These are phyloP conservation scores for Heloderma charlesbogerti DNA, from an alignment of 2,113 vertebrate genomes.

Conservation along the genomic window DNA sequence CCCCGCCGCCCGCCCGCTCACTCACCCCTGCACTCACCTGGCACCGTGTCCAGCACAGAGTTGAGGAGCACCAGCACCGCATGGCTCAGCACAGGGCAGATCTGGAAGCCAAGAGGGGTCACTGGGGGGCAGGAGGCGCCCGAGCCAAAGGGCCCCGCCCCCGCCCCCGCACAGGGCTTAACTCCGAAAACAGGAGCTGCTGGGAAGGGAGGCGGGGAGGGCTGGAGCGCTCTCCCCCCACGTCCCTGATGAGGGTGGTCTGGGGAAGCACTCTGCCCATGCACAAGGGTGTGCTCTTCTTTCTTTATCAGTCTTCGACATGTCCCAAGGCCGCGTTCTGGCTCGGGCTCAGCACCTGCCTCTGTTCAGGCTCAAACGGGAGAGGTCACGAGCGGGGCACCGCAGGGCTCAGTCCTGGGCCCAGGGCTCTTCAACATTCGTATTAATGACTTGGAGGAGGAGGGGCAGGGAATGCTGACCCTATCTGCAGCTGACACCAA, in stretches of 20 bases:
- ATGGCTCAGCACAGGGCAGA: conserved; percentile 89
- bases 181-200: background rate
- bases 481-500: no score
- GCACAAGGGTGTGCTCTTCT: background rate
- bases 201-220: background rate
- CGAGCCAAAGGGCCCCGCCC: no score
- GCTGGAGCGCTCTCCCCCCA: no score
- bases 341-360: background rate
- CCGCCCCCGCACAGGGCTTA: background rate
- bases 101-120: conserved; percentile 75
- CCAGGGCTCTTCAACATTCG: no score
- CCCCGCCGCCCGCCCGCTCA: fast-evolving
- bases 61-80: conserved; percentile 89
- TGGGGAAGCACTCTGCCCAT: background rate
- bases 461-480: no score
- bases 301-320: fast-evolving
- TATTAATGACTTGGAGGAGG: no score
- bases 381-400: no score
- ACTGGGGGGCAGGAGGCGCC: background rate
- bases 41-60: conserved; percentile 88
- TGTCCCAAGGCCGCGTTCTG: background rate
- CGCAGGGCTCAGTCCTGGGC: no score
- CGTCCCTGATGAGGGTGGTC: background rate
- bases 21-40: conserved; percentile 74
- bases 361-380: background rate